These are phyloP conservation scores for Phallusia fumigata DNA, from an alignment of 23 tunicate species.

Conservation along the genomic window DNA sequence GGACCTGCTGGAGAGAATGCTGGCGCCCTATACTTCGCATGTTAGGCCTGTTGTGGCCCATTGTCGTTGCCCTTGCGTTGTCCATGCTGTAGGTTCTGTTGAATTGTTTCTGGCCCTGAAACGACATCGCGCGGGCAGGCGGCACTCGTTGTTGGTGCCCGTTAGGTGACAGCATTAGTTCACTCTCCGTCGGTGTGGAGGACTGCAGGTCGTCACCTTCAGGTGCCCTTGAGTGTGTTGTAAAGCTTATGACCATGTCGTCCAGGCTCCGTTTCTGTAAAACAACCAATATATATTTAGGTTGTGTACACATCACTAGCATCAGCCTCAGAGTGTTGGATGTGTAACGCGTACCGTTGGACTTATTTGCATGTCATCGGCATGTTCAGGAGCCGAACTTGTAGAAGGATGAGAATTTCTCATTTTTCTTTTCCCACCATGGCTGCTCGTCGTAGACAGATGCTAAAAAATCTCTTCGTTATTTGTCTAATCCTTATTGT, in stretches of 20 bases:
- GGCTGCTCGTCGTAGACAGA: slow-evolving; percentile 14
- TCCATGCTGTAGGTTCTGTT: slow-evolving; percentile 34
- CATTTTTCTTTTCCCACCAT: slow-evolving; percentile 12
- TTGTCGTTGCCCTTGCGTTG: slow-evolving; percentile 9
- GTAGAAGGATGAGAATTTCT: slow-evolving; percentile 30
- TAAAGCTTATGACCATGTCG: not conserved
- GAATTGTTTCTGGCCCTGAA: slow-evolving; percentile 13
- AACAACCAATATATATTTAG: too few relatives aligned
- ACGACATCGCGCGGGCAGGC: slow-evolving; percentile 33
- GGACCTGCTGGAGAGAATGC: slow-evolving; percentile 12
- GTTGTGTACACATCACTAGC: too few relatives aligned
- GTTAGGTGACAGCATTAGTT: not conserved
- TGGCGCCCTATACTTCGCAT: slow-evolving; percentile 5
- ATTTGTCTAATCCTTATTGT: too few relatives aligned
- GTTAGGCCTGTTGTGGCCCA: slow-evolving; percentile 17
- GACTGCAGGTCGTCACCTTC: not conserved
- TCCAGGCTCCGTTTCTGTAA: slow-evolving; percentile 2
- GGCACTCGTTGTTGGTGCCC: slow-evolving; percentile 4
- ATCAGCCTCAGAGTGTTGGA: not conserved
- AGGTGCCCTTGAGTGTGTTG: not conserved
- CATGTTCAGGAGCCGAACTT: slow-evolving; percentile 22
- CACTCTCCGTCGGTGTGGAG: not conserved
- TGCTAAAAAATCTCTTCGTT: too few relatives aligned
- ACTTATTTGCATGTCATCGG: slow-evolving; percentile 2
- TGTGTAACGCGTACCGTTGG: not conserved